A percentile compares a stretch with the other conserved stretches of the same genome.
Evolutionary conservation across 2,797 vertebrate genomes (phyloP).

Genomic region (Danio aesculapii): DNA sequence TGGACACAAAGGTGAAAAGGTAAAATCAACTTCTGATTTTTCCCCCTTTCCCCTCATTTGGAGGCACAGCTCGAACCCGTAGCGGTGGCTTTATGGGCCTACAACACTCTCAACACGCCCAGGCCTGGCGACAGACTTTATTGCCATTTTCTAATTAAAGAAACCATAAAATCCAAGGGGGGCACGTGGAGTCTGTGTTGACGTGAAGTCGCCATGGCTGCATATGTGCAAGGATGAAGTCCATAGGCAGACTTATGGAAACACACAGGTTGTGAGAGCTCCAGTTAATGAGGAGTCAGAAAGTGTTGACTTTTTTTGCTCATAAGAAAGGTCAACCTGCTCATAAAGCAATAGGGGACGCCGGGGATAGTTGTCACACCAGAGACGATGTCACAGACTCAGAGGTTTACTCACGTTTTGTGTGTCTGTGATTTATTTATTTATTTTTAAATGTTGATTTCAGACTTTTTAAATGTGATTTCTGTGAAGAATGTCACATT

Average conservation of each 20-base stretch:
- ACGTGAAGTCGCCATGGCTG: slow-evolving; percentile 28
- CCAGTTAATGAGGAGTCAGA: slow-evolving; percentile 37
- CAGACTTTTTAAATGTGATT: background rate
- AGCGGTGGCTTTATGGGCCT: slow-evolving; percentile 42
- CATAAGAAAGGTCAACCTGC: background rate
- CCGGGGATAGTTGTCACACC: slow-evolving; percentile 1
- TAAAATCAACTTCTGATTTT: slow-evolving; percentile 57
- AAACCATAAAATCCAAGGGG: slow-evolving; percentile 43
- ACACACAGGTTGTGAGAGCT: slow-evolving; percentile 21
- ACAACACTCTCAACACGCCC: slow-evolving; percentile 57
- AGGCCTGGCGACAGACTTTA: slow-evolving; percentile 51
- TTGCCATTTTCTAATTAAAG: slow-evolving; percentile 51
- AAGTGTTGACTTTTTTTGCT: slow-evolving; percentile 10
- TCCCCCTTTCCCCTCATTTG: slow-evolving; percentile 33
- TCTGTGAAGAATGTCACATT: background rate
- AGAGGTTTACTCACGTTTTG: background rate
- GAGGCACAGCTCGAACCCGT: slow-evolving; percentile 10
- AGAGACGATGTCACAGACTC: background rate
- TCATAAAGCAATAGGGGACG: background rate
- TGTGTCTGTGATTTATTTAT: too few relatives aligned
- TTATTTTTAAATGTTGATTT: background rate
- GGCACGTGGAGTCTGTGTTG: slow-evolving; percentile 27
- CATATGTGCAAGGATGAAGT: background rate
- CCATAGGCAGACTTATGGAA: slow-evolving; percentile 32
- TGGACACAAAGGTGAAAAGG: slow-evolving; percentile 57